phyloP scores from a whole-genome alignment of 2,797 vertebrate genomes.

The Macropodus opercularis region DNA sequence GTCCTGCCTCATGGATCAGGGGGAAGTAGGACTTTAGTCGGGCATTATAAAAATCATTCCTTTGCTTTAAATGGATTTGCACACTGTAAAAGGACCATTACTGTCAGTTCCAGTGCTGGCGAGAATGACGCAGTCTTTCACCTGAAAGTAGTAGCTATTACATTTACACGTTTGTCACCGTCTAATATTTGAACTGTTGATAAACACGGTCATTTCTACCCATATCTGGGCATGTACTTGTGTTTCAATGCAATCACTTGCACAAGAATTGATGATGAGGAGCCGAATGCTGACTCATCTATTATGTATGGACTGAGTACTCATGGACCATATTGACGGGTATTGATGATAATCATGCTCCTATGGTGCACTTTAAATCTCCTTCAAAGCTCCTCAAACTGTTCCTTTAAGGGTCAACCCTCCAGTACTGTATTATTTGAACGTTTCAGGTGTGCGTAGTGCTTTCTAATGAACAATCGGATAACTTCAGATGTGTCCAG shows the following conservation, averaged over 20 bases:
- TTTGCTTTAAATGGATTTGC: not conserved
- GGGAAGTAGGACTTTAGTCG: not conserved
- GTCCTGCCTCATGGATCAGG: not conserved
- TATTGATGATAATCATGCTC: constrained; percentile 25
- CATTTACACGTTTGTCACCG: not conserved
- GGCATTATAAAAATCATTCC: not conserved
- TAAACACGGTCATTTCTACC: constrained; percentile 1
- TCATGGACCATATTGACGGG: not conserved
- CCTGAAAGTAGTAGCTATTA: not conserved
- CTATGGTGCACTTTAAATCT: constrained; percentile 60
- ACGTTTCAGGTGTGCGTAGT: constrained; percentile 35
- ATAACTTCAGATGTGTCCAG: constrained; percentile 1
- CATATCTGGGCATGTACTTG: constrained; percentile 33
- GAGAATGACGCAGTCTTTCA: too few relatives aligned
- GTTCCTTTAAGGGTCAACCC: constrained; percentile 16
- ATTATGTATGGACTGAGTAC: not conserved
- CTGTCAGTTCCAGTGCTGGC: not conserved
- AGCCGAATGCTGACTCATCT: not conserved
- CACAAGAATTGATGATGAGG: constrained; percentile 16
- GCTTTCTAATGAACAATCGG: constrained; percentile 5
- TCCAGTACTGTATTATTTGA: constrained; percentile 47
- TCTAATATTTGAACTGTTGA: constrained; percentile 4
- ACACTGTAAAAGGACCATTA: constrained; percentile 12
- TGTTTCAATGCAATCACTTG: constrained; percentile 36
- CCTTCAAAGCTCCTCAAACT: constrained; percentile 17